A percentile compares a stretch with the other conserved stretches of the same genome.
These are phyloP conservation scores for Lineus longissimus DNA, from an alignment of 1,140 invertebrate species.

Conservation along the genomic window DNA sequence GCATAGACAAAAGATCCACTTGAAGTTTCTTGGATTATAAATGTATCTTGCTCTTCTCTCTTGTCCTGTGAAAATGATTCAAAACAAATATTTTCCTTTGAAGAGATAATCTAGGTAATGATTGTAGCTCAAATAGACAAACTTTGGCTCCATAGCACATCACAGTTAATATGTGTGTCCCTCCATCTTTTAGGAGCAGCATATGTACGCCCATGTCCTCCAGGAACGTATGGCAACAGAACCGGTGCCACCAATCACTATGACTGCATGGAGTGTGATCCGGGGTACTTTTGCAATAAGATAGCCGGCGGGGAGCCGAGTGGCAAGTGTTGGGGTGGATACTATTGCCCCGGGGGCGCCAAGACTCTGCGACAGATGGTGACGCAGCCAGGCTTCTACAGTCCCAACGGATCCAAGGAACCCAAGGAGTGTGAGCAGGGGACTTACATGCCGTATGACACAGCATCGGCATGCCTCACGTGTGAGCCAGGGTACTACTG, in stretches of 20 bases:
- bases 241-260: slow-evolving; percentile 44
- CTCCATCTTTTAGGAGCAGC: slow-evolving; percentile 32
- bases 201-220: slow-evolving; percentile 40
- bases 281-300: slow-evolving; percentile 45
- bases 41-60: too few relatives aligned
- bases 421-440: slow-evolving; percentile 39
- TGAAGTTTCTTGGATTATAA: too few relatives aligned
- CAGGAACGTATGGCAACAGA: slow-evolving; percentile 47
- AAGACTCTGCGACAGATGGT: slow-evolving; percentile 31
- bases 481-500: slow-evolving; percentile 47
- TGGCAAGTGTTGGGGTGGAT: slow-evolving; percentile 43
- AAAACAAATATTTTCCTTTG: too few relatives aligned
- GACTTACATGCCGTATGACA: slow-evolving; percentile 36
- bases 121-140: too few relatives aligned
- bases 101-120: too few relatives aligned
- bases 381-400: slow-evolving; percentile 39
- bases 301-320: slow-evolving; percentile 44
- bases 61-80: too few relatives aligned
- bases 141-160: too few relatives aligned
- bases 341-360: slow-evolving; percentile 41
- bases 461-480: slow-evolving; percentile 27
- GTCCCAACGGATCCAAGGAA: slow-evolving; percentile 37
- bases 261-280: slow-evolving; percentile 46
- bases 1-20: too few relatives aligned
- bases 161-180: too few relatives aligned